Percentiles rank a stretch among this genome's conserved stretches.
Conservation (phyloP, 2,888 invertebrate species). For the Drosophila fulvimacula region DNA sequence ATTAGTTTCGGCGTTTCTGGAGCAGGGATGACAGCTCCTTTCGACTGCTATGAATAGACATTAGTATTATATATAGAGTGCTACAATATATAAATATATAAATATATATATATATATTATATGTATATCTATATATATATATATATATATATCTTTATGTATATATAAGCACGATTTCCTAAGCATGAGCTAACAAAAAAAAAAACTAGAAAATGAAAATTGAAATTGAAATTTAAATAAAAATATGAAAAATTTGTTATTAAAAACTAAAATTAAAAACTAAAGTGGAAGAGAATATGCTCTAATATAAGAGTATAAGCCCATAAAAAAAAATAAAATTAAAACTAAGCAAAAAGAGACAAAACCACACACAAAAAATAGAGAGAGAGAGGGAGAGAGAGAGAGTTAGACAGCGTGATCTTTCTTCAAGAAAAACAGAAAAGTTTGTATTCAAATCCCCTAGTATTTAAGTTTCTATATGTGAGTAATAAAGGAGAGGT, state of each 20-base stretch:
- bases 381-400: slow-evolving; percentile 3
- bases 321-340: background rate
- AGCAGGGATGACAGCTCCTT: background rate
- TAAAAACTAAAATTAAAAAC: background rate
- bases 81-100: slow-evolving; percentile 1
- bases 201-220: background rate
- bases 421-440: slow-evolving; percentile 43
- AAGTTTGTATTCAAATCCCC: slow-evolving; percentile 10
- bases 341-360: background rate
- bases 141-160: slow-evolving; percentile 1
- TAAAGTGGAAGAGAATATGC: background rate
- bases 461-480: background rate
- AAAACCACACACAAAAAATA: background rate
- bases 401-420: slow-evolving; percentile 31
- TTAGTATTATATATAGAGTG: slow-evolving; percentile 21
- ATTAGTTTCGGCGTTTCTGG: background rate
- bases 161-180: background rate
- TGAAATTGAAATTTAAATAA: slow-evolving; percentile 1
- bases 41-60: slow-evolving; percentile 15
- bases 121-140: slow-evolving; percentile 12
- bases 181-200: background rate
- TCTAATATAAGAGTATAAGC: background rate
- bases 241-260: background rate
- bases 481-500: background rate
- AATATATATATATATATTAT: slow-evolving; percentile 9